A percentile compares a stretch with the other conserved stretches of the same genome.
These are phyloP conservation scores for Gasterosteus aculeatus DNA, from an alignment of 2,113 vertebrate species.

Conservation along the genomic window DNA sequence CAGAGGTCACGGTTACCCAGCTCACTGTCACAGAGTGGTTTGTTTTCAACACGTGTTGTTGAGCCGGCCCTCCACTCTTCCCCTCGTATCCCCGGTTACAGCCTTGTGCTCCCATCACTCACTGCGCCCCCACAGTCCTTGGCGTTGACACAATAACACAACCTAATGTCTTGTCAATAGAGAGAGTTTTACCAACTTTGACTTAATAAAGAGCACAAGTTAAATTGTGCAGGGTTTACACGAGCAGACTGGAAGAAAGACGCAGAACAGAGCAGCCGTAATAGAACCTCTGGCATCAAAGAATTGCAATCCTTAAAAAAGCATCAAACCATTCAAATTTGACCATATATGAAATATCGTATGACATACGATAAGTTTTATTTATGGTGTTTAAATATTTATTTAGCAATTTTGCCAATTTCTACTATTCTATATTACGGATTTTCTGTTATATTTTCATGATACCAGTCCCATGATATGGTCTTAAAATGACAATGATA, in stretches of 20 bases:
- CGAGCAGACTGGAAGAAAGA: neutral
- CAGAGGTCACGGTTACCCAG: neutral
- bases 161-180: constrained; percentile 38
- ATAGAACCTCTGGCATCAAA: neutral
- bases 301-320: neutral
- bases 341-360: neutral
- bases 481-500: neutral
- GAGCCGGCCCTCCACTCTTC: neutral
- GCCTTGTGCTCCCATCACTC: constrained; percentile 13
- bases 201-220: neutral
- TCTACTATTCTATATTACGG: neutral
- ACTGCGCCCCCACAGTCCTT: constrained; percentile 16
- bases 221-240: neutral
- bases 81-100: constrained; percentile 3
- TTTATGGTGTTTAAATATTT: neutral
- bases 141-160: constrained; percentile 20
- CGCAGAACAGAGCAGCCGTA: neutral
- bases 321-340: neutral
- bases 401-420: neutral
- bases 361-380: neutral
- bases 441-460: neutral
- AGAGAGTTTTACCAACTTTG: neutral
- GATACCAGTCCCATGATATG: neutral
- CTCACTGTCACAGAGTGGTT: neutral
- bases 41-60: constrained; percentile 11